Percentiles rank a stretch among this genome's conserved stretches.
phyloP scores from a whole-genome alignment of 2,113 vertebrate species.

The Chionis minor region DNA sequence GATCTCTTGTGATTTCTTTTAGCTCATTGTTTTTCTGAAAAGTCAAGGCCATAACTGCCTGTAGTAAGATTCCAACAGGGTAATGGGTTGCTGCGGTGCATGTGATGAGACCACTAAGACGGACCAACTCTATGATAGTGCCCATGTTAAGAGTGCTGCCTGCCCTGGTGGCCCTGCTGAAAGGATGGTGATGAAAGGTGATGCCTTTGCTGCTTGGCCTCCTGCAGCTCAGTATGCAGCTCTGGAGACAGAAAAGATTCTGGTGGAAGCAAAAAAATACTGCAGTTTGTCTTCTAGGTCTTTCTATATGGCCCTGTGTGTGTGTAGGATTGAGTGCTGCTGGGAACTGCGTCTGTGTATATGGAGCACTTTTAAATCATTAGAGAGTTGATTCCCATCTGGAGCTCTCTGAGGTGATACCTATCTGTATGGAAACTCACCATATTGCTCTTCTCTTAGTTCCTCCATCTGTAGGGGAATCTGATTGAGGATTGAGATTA shows the following conservation, averaged over 20 bases:
- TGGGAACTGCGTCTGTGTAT: background rate
- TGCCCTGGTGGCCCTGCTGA: background rate
- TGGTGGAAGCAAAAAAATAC: background rate
- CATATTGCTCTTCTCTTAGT: background rate
- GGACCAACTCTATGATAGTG: background rate
- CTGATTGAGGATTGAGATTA: background rate
- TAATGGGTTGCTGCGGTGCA: background rate
- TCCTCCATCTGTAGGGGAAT: background rate
- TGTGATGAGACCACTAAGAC: background rate
- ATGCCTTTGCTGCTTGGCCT: background rate
- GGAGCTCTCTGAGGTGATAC: background rate
- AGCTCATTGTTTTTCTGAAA: background rate
- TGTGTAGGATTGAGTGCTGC: background rate
- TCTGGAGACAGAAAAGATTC: background rate
- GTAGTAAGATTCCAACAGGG: background rate
- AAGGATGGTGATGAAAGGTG: background rate
- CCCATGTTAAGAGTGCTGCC: no score
- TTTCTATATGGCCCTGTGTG: background rate
- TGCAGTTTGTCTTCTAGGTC: background rate
- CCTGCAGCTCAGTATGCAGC: background rate
- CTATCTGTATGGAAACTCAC: background rate
- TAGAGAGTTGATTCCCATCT: background rate
- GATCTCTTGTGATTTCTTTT: background rate
- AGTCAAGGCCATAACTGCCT: background rate
- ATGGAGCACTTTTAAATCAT: background rate